Base-by-base conservation (phyloP, 2,797 vertebrate species). In the Galaxias olidus region DNA sequence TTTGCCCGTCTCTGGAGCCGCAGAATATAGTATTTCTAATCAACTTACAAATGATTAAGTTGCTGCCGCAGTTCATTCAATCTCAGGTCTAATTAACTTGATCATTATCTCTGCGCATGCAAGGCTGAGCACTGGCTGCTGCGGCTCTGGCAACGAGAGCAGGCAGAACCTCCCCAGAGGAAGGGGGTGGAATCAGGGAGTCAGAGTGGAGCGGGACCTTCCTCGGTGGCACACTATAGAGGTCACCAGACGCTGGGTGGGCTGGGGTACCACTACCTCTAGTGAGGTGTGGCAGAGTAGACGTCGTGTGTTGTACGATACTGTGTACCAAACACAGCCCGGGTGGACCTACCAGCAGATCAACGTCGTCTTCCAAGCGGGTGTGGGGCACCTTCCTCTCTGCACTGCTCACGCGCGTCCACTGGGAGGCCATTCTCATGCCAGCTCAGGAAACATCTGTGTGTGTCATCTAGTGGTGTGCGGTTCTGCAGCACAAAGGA, bases 1-100 rank as follows among this genome's bases (percentile, higher is more conserved):
- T 87, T 87, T 88, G 72, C 71, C 65, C 51, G 77, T 88, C 88
- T 89, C 88, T 80, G 62, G 90, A 87, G 88, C 83, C 77, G 81
- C 83, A 84, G 82, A 90, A 90, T 90, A 88, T 89, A 88, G 88
- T 89, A 89, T 90, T 92, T 91, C 85, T 90, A 93, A 91, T 91
- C 89, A 92, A 90, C 86, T 91, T 87, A 93, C 90, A 92, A 93
- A 91, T 90, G 86, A 93, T 92, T 91, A 92, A 89, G 91, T 91
- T 92, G 90, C 89, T 90, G 87, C 87, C 76, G 88, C 88, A 90
- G 86, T 89, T 92, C 81, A 76, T 90, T 92, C 90, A 90, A 91
- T 91, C 89, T 90, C 87, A 87, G 90, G 91, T 92, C 90, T 92
- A 93, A 93, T 93, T 91, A 93, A 92, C 85, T 91, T 88, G 91